phyloP scores from a whole-genome alignment of 2,113 vertebrate species.

The Eptesicus fuscus region DNA sequence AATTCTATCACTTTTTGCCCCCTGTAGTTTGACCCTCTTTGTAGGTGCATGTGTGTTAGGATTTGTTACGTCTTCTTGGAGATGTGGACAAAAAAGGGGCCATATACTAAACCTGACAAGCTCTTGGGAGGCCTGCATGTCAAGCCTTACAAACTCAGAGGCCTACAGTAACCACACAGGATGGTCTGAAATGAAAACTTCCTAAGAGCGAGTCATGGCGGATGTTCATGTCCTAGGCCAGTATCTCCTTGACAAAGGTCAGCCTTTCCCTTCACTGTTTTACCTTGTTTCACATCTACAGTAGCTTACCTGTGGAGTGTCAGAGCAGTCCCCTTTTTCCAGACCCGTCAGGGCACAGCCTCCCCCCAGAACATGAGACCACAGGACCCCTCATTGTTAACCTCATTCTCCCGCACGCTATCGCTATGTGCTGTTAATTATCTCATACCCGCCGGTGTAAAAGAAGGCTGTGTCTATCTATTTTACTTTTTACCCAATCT shows the following conservation, averaged over 20 bases:
- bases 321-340: not conserved
- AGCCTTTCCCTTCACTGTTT: not conserved
- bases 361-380: not conserved
- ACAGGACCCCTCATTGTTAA: too few relatives aligned
- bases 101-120: not conserved
- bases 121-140: not conserved
- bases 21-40: accelerated
- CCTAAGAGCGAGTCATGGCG: not conserved
- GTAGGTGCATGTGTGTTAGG: accelerated
- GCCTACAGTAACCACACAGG: not conserved
- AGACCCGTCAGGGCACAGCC: not conserved
- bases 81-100: not conserved
- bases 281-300: not conserved
- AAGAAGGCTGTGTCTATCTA: not conserved
- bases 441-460: accelerated
- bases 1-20: not conserved
- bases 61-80: not conserved
- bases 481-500: not conserved
- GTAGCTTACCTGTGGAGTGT: not conserved
- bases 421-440: accelerated
- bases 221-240: not conserved
- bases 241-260: not conserved
- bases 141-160: not conserved
- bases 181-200: not conserved
- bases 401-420: not conserved